These are phyloP conservation scores for Colossoma macropomum DNA, from an alignment of 2,113 vertebrate genomes.

Conservation along the genomic window DNA sequence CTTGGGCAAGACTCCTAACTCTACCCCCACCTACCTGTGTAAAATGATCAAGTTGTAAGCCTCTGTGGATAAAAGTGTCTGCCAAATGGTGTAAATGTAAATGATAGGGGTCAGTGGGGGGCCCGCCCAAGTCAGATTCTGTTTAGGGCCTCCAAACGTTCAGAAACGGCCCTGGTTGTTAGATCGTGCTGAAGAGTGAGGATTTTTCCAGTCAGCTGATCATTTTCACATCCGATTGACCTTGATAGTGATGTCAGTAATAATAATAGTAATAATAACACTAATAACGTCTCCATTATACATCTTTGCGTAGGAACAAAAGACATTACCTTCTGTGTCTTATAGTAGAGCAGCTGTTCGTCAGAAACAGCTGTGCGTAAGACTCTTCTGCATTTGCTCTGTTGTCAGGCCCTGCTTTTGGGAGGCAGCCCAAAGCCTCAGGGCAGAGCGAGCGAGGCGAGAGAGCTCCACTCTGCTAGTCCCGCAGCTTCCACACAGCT, in stretches of 20 bases:
- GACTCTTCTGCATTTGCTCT: background rate
- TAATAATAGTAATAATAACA: background rate
- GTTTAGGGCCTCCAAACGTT: too few species aligned
- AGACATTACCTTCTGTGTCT: background rate
- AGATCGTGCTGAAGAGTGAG: too few species aligned
- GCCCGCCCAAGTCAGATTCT: too few species aligned
- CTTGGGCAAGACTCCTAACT: too few species aligned
- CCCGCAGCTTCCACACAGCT: conserved; percentile 40
- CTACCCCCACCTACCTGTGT: too few species aligned
- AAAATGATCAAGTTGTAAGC: too few species aligned
- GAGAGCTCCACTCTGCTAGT: conserved; percentile 22
- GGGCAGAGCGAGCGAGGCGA: conserved; percentile 25
- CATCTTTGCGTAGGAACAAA: background rate
- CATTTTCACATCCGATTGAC: too few species aligned
- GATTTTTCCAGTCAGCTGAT: too few species aligned
- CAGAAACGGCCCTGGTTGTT: too few species aligned
- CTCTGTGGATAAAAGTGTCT: too few species aligned
- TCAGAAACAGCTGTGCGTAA: conserved; percentile 7
- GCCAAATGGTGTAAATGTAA: too few species aligned
- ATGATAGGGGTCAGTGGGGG: too few species aligned
- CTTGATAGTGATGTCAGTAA: background rate
- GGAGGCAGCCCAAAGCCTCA: conserved; percentile 44
- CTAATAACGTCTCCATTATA: background rate
- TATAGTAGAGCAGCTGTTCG: conserved; percentile 8
- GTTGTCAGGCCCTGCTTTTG: conserved; percentile 10